Evolutionary conservation across 2,113 vertebrate species (phyloP).

Genomic region (Maccullochella peelii): DNA sequence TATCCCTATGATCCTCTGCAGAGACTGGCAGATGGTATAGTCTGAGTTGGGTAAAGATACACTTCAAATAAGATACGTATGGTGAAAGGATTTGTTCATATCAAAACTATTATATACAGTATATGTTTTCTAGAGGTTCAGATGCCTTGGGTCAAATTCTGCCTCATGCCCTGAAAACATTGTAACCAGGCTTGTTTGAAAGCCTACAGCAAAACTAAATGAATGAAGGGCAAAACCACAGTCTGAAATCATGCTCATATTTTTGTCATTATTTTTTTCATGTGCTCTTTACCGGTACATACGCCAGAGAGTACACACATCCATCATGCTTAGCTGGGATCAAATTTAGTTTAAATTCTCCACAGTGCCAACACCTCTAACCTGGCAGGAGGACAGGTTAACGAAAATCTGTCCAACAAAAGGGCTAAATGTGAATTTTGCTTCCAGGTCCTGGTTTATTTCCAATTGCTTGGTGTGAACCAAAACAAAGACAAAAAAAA

Average conservation of each 20-base stretch:
- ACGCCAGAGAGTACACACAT: constrained; percentile 29
- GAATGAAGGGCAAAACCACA: constrained; percentile 24
- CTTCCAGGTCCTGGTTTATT: neutral
- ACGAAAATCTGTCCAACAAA: constrained; percentile 6
- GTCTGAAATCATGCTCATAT: constrained; percentile 22
- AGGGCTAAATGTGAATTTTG: neutral
- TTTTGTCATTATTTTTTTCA: too few species aligned
- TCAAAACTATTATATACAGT: neutral
- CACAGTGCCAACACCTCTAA: neutral
- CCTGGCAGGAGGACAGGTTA: constrained; percentile 1
- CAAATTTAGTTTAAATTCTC: constrained; percentile 4
- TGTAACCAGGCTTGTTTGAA: neutral
- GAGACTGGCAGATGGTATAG: constrained; percentile 7
- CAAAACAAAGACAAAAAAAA: neutral
- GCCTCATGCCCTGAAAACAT: neutral
- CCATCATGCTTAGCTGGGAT: constrained; percentile 34
- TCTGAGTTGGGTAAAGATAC: neutral
- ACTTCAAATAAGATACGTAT: constrained; percentile 1
- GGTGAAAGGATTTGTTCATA: neutral
- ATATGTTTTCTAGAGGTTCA: constrained; percentile 6
- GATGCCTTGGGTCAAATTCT: neutral
- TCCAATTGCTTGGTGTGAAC: neutral
- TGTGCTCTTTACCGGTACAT: neutral
- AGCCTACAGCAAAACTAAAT: constrained; percentile 16
- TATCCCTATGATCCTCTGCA: constrained; percentile 40